These are phyloP conservation scores for Tyria jacobaeae DNA, from an alignment of 2,888 invertebrate genomes.

Conservation along the genomic window DNA sequence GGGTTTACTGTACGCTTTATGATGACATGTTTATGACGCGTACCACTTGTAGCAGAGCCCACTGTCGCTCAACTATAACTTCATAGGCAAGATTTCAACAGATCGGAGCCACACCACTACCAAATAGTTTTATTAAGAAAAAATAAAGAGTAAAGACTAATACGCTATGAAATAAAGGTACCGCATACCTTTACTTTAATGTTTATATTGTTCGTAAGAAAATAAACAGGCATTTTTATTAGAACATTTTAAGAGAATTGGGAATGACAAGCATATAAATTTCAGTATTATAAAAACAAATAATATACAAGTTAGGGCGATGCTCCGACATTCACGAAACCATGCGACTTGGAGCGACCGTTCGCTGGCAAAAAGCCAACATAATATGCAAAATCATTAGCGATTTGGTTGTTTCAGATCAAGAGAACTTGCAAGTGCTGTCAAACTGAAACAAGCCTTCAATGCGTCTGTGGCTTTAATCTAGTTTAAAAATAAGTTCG, in stretches of 20 bases:
- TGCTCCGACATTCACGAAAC: slow-evolving; percentile 52
- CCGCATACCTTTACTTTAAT: no score
- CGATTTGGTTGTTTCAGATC: slow-evolving; percentile 68
- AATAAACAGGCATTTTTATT: not conserved
- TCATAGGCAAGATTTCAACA: not conserved
- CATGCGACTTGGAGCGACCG: slow-evolving; percentile 53
- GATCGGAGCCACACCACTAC: not conserved
- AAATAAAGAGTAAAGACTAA: not conserved
- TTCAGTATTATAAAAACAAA: slow-evolving; percentile 21
- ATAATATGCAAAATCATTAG: slow-evolving; percentile 78
- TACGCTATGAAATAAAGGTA: not conserved
- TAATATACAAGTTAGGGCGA: slow-evolving; percentile 50
- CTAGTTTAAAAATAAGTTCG: slow-evolving; percentile 18
- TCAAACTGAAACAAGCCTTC: slow-evolving; percentile 4
- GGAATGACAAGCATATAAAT: slow-evolving; percentile 20
- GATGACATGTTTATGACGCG: slow-evolving; percentile 40
- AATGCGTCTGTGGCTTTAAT: slow-evolving; percentile 1
- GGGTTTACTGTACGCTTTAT: slow-evolving; percentile 53
- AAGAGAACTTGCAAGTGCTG: slow-evolving; percentile 4
- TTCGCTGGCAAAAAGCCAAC: slow-evolving; percentile 69
- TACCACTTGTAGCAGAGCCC: not conserved
- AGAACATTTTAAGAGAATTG: not conserved
- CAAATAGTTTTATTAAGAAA: not conserved
- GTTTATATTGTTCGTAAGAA: not conserved
- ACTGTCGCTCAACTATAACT: not conserved